Base-by-base conservation (phyloP, 2,113 vertebrate species). In the Xyrauchen texanus region DNA sequence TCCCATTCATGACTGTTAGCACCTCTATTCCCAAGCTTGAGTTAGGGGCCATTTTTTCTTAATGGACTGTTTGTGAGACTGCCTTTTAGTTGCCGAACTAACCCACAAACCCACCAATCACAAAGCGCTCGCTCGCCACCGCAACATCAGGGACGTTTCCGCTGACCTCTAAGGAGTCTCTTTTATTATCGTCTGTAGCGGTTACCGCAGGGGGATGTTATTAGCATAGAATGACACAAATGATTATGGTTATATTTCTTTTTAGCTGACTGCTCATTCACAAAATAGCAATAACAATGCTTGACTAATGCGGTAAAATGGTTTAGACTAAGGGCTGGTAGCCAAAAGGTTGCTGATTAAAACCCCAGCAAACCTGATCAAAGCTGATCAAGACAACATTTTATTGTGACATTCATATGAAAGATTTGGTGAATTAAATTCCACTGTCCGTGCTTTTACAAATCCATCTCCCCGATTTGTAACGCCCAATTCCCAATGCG, bases 41-140 rank as follows among this genome's bases (percentile, higher is more conserved):
- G 80, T 84, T 84, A 83, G 77, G 67, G 76, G 60, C 81, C 74
- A 74, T 80, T 81, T 76, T 77, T 80, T 61, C 76, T 82, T 84
- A 84, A 86, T 84, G 79, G 80, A 85, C 78, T 64, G 80, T 80
- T 83, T 83, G 81, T 80, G 80, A 81, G 34, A 12, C 62, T 74
- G 85, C 71, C 68, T 82, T 76, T 86, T 76, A 76, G 65, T 64
- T 67, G 67, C 61, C 68, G 58, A 80, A 77, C 73, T 44, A 46
- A 77, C 77, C 42, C 74, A 57, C 21, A 3, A 77, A 79, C 68
- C 82, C 61, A 82, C 77, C 77, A 69, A 81, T 84, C 82, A 76
- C 66, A 64, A 76, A 47, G 58, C n/a, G 6, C 7, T 0, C n/a
- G 49, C 52, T 67, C 73, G 68, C 70, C 60, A 47, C 46, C 8